Percentiles rank a stretch among this genome's conserved stretches.
These are phyloP conservation scores for Drosophila greeni DNA, from an alignment of 2,888 invertebrate genomes.

Conservation along the genomic window DNA sequence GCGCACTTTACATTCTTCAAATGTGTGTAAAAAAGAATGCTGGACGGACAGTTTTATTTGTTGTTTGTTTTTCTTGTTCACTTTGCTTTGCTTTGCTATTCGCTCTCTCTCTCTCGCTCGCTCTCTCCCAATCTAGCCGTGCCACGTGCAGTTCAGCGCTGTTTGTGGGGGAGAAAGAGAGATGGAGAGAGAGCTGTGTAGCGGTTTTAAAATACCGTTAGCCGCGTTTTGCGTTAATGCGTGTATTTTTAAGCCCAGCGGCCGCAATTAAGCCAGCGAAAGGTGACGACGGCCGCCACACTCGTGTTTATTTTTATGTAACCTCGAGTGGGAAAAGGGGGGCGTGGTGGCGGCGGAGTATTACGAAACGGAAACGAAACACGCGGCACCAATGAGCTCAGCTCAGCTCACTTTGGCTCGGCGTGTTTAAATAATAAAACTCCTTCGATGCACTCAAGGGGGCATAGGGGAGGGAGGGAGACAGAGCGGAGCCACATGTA, in stretches of 20 bases:
- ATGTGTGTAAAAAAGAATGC: conserved; percentile 39
- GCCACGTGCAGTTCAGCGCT: conserved; percentile 61
- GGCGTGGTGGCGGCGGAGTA: conserved; percentile 52
- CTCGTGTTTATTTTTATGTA: conserved; percentile 58
- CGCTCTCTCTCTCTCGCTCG: conserved; percentile 38
- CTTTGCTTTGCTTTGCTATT: conserved; percentile 43
- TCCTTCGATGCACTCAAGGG: conserved; percentile 47
- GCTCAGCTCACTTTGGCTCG: conserved; percentile 25
- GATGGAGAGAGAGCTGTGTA: conserved; percentile 2
- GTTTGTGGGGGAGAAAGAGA: conserved; percentile 17
- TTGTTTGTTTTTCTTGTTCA: conserved; percentile 32
- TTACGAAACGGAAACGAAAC: conserved; percentile 74
- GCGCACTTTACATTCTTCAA: conserved; percentile 49
- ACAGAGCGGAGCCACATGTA: conserved; percentile 64
- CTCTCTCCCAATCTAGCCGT: conserved; percentile 40
- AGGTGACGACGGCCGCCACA: conserved; percentile 31
- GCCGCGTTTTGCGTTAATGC: conserved; percentile 45
- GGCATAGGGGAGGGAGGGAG: conserved; percentile 12
- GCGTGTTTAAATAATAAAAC: conserved; percentile 60
- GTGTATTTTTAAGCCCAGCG: conserved; percentile 36
- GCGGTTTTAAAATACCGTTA: conserved; percentile 53
- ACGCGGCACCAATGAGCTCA: conserved; percentile 67
- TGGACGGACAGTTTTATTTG: conserved; percentile 63
- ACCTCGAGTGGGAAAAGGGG: conserved; percentile 44
- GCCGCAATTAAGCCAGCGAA: conserved; percentile 27